Evolutionary conservation across 1,140 invertebrate genomes (phyloP).

Genomic region (Hylyphantes graminicola): DNA sequence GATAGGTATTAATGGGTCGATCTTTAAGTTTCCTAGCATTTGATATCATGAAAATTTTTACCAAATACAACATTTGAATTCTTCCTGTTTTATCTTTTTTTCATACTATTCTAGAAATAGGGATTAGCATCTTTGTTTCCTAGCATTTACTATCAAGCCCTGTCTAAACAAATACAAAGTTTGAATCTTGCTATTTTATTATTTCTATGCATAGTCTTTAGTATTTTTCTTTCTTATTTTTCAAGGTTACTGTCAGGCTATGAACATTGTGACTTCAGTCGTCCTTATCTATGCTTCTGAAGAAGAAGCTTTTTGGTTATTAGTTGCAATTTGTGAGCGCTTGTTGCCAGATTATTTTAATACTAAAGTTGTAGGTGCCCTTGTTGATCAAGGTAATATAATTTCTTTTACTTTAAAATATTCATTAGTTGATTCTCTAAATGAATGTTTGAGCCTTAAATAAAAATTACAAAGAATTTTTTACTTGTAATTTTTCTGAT

Average conservation of each 20-base stretch:
- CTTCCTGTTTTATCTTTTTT: too few species aligned
- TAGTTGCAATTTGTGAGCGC: constrained; percentile 94
- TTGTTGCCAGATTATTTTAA: constrained; percentile 98
- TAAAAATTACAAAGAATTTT: too few species aligned
- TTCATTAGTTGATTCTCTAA: too few species aligned
- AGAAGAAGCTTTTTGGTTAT: constrained; percentile 97
- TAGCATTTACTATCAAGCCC: not conserved
- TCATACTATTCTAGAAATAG: not conserved
- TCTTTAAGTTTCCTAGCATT: too few species aligned
- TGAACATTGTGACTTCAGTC: constrained; percentile 98
- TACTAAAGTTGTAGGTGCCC: constrained; percentile 91
- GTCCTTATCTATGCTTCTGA: constrained; percentile 94
- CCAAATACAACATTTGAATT: too few species aligned
- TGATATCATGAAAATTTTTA: too few species aligned
- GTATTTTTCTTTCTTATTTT: not conserved
- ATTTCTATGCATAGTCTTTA: constrained; percentile 37
- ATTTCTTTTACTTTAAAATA: not conserved
- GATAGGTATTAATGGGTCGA: too few species aligned
- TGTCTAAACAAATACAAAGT: not conserved
- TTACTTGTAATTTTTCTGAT: too few species aligned
- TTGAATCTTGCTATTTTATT: not conserved
- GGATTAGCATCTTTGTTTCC: not conserved
- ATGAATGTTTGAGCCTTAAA: too few species aligned
- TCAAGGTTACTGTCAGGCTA: constrained; percentile 93
- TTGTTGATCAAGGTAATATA: constrained; percentile 87